phyloP scores from a whole-genome alignment of 1,140 invertebrate species.

The Lasioglossum baleicum region DNA sequence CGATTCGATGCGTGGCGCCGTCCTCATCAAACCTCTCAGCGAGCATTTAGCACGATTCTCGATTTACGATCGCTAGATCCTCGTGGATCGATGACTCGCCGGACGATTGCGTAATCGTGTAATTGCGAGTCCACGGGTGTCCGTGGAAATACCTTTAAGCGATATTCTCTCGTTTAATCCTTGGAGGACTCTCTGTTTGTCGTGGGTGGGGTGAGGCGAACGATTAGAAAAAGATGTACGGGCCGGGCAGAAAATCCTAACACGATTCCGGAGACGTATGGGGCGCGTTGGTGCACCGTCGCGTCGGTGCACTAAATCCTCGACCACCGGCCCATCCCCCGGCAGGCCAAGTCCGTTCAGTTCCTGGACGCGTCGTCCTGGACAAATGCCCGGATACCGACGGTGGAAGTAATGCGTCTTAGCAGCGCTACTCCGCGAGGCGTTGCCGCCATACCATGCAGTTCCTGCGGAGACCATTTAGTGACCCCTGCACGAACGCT shows the following conservation, averaged over 20 bases:
- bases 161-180: constrained; percentile 2
- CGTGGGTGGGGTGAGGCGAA: neutral
- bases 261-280: constrained; percentile 53
- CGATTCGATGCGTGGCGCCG: too few relatives aligned
- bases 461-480: constrained; percentile 46
- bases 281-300: too few relatives aligned
- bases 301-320: constrained; percentile 70
- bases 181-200: too few relatives aligned
- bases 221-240: too few relatives aligned
- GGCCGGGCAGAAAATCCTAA: constrained; percentile 44
- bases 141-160: neutral
- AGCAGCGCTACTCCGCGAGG: constrained; percentile 45
- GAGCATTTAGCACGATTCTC: too few relatives aligned
- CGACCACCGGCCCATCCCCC: constrained; percentile 29
- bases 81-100: too few relatives aligned
- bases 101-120: too few relatives aligned
- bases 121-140: too few relatives aligned
- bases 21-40: too few relatives aligned
- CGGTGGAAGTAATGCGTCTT: constrained; percentile 79
- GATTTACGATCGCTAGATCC: too few relatives aligned
- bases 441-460: constrained; percentile 42
- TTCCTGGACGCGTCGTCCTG: constrained; percentile 75
- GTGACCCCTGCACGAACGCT: too few relatives aligned
- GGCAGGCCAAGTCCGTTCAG: constrained; percentile 24
- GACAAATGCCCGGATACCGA: constrained; percentile 80